Base-by-base conservation (phyloP, 2,888 invertebrate genomes). In the Embidobia sp. region DNA sequence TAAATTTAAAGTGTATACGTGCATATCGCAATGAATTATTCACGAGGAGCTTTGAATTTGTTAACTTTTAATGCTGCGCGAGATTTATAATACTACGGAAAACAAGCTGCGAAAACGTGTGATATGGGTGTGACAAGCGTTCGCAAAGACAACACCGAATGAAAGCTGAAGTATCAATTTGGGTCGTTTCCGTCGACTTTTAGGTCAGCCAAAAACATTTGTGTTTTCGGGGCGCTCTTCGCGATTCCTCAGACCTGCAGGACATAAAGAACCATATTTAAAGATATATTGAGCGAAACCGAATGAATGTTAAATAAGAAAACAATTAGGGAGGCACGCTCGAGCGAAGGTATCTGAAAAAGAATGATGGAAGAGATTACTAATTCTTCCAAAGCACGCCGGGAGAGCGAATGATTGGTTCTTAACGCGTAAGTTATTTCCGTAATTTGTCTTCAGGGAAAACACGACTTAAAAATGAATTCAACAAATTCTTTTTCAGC, bases 21-120 rank as follows among this genome's bases (percentile, higher is more conserved):
- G 37, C 42, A 49, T 11, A 18, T 35, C 29, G 18, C 18, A 8
- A 46, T 72, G 55, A 46, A 72, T 72, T 63, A 72, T 72, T 61
- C 72, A 55, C 16, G 35, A 61, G 35, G 13, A 11, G 19, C 51
- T 42, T 33, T 59, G 59, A 49, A 42, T 42, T 59, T 26, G 31
- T 18, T 26, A 49, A 61, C 46, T 72, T 46, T 72, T 48, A 63
- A 72, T 53, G 44, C 18, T 18, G 13, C 16, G 29, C 15, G 18
- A 48, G 40, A 48, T 57, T 69, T 59, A 55, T 55, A 46, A 46
- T 72, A 55, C 31, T 16, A 18, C 18, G 15, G 8, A 37, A 51
- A 53, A 53, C 37, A 61, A 42, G 33, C 8, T 11, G 1, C 22
- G 33, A 51, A 44, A 46, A 46, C 15, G 46, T 37, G 61, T 40